Evolutionary conservation across 2,888 invertebrate genomes (phyloP).

Genomic region (Philereme transversata): DNA sequence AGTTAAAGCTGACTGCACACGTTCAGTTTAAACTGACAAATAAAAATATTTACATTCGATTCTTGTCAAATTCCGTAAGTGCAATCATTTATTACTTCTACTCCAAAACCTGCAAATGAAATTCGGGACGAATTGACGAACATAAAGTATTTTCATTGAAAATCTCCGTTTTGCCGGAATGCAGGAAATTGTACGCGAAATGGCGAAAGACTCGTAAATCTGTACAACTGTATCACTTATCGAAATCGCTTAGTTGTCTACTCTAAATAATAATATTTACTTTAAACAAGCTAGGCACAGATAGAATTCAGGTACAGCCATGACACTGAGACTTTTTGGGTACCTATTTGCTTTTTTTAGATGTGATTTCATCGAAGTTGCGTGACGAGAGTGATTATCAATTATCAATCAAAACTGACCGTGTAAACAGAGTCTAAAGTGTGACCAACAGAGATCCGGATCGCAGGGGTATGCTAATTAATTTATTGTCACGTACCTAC

Average conservation of each 20-base stretch:
- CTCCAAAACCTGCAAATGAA: no score
- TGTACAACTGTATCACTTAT: no score
- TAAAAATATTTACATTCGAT: background rate
- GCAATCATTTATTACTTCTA: no score
- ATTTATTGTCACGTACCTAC: slow-evolving; percentile 64
- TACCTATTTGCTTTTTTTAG: background rate
- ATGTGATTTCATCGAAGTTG: background rate
- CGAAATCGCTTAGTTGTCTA: no score
- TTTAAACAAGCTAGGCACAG: no score
- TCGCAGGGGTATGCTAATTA: slow-evolving; percentile 64
- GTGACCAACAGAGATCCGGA: slow-evolving; percentile 40
- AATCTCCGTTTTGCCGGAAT: no score
- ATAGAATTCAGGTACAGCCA: background rate
- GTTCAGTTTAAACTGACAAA: slow-evolving; percentile 9
- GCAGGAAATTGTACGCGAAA: no score
- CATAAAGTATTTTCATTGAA: no score
- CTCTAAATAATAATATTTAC: no score
- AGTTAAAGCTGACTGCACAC: slow-evolving; percentile 33
- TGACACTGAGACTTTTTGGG: background rate
- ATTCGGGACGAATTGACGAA: no score
- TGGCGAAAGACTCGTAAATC: no score
- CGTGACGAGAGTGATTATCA: background rate
- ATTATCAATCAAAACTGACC: slow-evolving; percentile 26
- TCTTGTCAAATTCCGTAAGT: no score
- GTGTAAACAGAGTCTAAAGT: slow-evolving; percentile 25